phyloP scores from a whole-genome alignment of 2,888 invertebrate genomes.

The Ormyrus labotus region DNA sequence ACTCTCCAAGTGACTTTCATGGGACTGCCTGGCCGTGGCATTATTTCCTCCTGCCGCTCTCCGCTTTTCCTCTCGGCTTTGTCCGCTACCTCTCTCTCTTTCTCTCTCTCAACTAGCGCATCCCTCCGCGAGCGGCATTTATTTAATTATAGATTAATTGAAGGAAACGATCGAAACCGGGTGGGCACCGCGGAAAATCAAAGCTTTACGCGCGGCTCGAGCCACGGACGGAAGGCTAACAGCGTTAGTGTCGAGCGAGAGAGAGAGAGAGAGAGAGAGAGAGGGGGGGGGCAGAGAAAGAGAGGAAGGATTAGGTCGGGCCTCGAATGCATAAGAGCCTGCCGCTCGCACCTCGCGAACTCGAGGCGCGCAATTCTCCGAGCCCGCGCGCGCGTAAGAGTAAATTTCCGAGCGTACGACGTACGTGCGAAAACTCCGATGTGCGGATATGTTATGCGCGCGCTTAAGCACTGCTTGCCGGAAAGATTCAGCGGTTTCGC shows the following conservation, averaged over 20 bases:
- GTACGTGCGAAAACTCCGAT: too few relatives aligned
- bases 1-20: slow-evolving; percentile 8
- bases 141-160: slow-evolving; percentile 49
- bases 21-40: not conserved
- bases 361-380: not conserved
- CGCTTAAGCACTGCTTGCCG: too few relatives aligned
- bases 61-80: not conserved
- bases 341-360: too few relatives aligned
- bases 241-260: not conserved
- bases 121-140: slow-evolving; percentile 21
- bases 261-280: not conserved
- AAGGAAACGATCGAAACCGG: slow-evolving; percentile 33
- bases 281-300: not conserved
- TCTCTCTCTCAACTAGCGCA: not conserved
- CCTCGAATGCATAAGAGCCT: slow-evolving; percentile 13
- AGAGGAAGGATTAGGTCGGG: not conserved
- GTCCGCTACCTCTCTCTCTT: too few relatives aligned
- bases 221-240: slow-evolving; percentile 8
- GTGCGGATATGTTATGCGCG: too few relatives aligned
- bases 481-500: too few relatives aligned
- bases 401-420: too few relatives aligned
- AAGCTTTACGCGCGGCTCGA: slow-evolving; percentile 6
- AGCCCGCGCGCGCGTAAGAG: not conserved
- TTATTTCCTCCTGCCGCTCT: not conserved
- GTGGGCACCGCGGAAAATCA: slow-evolving; percentile 8